phyloP scores from a whole-genome alignment of 2,797 vertebrate genomes.

The Kryptopterus vitreolus region DNA sequence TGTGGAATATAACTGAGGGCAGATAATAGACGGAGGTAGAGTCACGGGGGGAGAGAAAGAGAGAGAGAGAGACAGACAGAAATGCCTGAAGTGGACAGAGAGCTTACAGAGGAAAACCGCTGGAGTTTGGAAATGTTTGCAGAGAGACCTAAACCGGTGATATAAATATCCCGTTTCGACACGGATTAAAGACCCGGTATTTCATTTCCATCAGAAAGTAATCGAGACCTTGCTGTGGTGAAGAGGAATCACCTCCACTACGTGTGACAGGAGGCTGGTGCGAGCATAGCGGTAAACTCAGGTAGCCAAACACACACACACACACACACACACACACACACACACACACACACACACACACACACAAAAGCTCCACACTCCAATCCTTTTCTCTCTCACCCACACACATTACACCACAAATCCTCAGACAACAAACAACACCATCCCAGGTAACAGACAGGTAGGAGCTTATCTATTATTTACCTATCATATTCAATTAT shows the following conservation, averaged over 20 bases:
- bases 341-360: conserved; percentile 3
- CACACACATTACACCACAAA: neutral
- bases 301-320: conserved; percentile 16
- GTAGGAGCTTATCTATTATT: conserved; percentile 10
- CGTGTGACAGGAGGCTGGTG: conserved; percentile 11
- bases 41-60: conserved; percentile 27
- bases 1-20: conserved; percentile 29
- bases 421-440: conserved; percentile 9
- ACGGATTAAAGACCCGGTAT: conserved; percentile 47
- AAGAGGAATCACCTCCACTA: conserved; percentile 4
- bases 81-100: conserved; percentile 30
- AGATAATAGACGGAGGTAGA: conserved; percentile 29
- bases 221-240: conserved; percentile 4
- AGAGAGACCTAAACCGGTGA: conserved; percentile 41
- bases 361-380: neutral
- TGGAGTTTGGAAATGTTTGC: conserved; percentile 46
- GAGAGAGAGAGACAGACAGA: conserved; percentile 21
- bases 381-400: neutral
- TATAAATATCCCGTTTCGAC: conserved; percentile 49
- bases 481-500: neutral
- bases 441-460: neutral
- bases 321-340: conserved; percentile 29
- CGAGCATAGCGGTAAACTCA: conserved; percentile 15
- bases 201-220: conserved; percentile 36
- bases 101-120: conserved; percentile 23